phyloP scores from a whole-genome alignment of 2,888 invertebrate genomes.

The Drosophila phalerata region DNA sequence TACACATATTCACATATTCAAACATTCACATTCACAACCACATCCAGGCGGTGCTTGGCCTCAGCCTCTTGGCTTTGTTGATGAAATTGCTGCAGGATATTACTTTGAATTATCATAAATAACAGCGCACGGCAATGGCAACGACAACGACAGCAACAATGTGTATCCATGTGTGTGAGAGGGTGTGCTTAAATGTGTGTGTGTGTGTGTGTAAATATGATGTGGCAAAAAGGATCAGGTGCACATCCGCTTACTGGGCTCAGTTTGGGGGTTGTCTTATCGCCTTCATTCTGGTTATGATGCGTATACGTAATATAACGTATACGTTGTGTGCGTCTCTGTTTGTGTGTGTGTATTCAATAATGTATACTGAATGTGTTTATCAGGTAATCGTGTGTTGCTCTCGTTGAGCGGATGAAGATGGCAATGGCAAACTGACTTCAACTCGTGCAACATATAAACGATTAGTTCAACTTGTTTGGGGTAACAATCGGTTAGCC shows the following conservation, averaged over 20 bases:
- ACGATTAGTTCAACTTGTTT: slow-evolving; percentile 25
- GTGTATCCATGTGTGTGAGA: slow-evolving; percentile 28
- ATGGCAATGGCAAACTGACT: slow-evolving; percentile 20
- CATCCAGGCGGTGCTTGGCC: slow-evolving; percentile 15
- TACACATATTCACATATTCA: slow-evolving; percentile 24
- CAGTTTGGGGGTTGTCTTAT: slow-evolving; percentile 35
- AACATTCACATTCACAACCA: slow-evolving; percentile 1
- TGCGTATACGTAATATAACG: slow-evolving; percentile 17
- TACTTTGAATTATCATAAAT: slow-evolving; percentile 79
- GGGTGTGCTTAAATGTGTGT: neutral
- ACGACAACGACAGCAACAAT: slow-evolving; percentile 35
- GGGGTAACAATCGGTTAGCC: slow-evolving; percentile 1
- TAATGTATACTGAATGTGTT: slow-evolving; percentile 58
- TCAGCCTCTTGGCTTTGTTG: slow-evolving; percentile 65
- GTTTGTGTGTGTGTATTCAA: slow-evolving; percentile 25
- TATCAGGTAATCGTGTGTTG: slow-evolving; percentile 50
- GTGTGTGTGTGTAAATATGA: slow-evolving; percentile 1
- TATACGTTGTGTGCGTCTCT: neutral
- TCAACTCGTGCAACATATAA: slow-evolving; percentile 16
- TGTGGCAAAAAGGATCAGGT: slow-evolving; percentile 60
- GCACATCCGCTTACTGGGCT: slow-evolving; percentile 35
- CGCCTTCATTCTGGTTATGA: slow-evolving; percentile 25
- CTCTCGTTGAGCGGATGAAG: slow-evolving; percentile 19
- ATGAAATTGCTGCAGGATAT: slow-evolving; percentile 78
- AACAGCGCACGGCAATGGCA: slow-evolving; percentile 60